A percentile compares a stretch with the other conserved stretches of the same genome.
Evolutionary conservation across 2,113 vertebrate genomes (phyloP).

Genomic region (Phrynocephalus versicolor): DNA sequence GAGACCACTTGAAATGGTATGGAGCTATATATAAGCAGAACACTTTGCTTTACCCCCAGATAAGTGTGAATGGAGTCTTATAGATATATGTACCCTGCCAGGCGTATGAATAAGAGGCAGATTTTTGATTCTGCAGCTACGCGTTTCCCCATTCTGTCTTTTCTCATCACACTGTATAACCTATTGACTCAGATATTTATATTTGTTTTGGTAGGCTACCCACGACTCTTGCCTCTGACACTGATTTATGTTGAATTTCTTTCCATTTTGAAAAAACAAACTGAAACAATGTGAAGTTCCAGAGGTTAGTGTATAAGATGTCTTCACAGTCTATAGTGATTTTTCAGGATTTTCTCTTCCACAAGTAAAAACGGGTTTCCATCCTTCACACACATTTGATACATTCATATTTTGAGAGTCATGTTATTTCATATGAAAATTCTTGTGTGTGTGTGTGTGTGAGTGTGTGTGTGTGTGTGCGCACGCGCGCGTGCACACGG

Average conservation of each 20-base stretch:
- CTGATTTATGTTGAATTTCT: conserved; percentile 44
- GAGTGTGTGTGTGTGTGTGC: no score
- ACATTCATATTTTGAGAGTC: background rate
- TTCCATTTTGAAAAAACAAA: conserved; percentile 38
- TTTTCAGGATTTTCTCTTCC: conserved; percentile 1
- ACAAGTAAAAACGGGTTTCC: background rate
- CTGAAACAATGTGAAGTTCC: background rate
- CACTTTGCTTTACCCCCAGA: no score
- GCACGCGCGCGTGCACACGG: no score
- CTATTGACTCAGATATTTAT: conserved; percentile 51
- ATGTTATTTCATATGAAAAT: background rate
- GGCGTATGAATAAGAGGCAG: conserved; percentile 10
- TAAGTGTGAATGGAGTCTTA: background rate
- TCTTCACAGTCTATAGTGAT: background rate
- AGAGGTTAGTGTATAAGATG: conserved; percentile 2
- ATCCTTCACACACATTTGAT: background rate
- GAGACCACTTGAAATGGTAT: no score
- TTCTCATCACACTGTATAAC: conserved; percentile 13
- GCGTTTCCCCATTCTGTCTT: conserved; percentile 52
- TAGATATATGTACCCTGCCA: background rate
- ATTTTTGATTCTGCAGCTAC: conserved; percentile 57
- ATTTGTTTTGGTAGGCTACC: conserved; percentile 48
- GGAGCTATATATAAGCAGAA: no score
- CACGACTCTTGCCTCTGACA: conserved; percentile 52
- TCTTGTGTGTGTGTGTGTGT: background rate